These are phyloP conservation scores for Chesias legatella DNA, from an alignment of 2,888 invertebrate genomes.

Conservation along the genomic window DNA sequence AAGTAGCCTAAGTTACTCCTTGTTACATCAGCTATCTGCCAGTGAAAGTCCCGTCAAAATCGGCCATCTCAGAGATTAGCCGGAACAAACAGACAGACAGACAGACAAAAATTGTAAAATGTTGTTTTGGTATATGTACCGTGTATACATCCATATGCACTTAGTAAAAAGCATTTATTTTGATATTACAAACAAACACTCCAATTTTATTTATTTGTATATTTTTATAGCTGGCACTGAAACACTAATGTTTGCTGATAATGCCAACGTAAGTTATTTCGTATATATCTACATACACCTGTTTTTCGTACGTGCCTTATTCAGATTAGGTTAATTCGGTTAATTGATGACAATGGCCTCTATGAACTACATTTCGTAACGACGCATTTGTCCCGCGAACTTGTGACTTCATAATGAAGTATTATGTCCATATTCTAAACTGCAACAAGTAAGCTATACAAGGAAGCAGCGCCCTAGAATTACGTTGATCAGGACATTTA, in stretches of 20 bases:
- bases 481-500: constrained; percentile 49
- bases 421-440: constrained; percentile 5
- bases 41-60: too few species aligned
- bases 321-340: constrained; percentile 23
- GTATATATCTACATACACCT: background rate
- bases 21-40: too few species aligned
- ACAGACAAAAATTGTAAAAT: too few species aligned
- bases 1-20: too few species aligned
- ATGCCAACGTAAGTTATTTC: background rate
- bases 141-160: too few species aligned
- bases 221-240: background rate
- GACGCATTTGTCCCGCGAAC: constrained; percentile 9
- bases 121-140: too few species aligned
- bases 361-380: constrained; percentile 31
- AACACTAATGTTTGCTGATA: background rate
- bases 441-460: constrained; percentile 34
- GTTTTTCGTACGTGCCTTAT: too few species aligned
- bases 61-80: too few species aligned
- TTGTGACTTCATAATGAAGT: constrained; percentile 1
- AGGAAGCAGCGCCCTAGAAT: constrained; percentile 49
- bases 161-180: too few species aligned
- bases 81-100: too few species aligned
- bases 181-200: too few species aligned
- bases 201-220: too few species aligned
- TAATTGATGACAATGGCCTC: constrained; percentile 47